Evolutionary conservation across 2,797 vertebrate species (phyloP).

Genomic region (Sebastes alutus): DNA sequence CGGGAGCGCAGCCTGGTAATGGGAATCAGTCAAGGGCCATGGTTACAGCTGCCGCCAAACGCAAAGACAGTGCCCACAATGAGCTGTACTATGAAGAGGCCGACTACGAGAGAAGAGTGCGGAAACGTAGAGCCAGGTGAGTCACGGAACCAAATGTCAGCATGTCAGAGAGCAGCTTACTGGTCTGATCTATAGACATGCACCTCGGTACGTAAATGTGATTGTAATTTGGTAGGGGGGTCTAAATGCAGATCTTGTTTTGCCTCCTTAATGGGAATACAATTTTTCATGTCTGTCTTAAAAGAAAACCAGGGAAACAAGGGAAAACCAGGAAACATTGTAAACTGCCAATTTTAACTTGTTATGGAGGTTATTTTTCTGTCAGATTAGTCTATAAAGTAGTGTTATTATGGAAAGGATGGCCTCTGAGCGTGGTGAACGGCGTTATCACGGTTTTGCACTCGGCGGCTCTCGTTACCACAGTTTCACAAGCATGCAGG

Average conservation of each 20-base stretch:
- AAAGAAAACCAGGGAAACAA: not conserved
- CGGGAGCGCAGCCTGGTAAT: constrained; percentile 73
- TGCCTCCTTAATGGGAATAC: not conserved
- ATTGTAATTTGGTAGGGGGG: not conserved
- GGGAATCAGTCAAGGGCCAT: constrained; percentile 90
- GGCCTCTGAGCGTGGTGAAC: too few species aligned
- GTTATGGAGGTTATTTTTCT: not conserved
- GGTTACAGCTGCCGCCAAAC: constrained; percentile 89
- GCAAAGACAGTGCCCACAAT: constrained; percentile 92
- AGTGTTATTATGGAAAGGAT: too few species aligned
- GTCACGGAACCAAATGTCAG: not conserved
- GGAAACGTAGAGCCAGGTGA: constrained; percentile 93
- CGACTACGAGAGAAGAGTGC: constrained; percentile 92
- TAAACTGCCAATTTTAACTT: not conserved
- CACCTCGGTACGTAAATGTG: not conserved
- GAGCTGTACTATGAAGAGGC: constrained; percentile 98
- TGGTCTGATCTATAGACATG: not conserved
- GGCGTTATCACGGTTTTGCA: too few species aligned
- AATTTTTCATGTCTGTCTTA: not conserved
- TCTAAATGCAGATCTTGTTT: not conserved
- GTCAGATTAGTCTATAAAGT: too few species aligned
- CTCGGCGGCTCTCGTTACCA: too few species aligned
- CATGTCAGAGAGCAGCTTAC: not conserved
- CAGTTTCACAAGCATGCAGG: too few species aligned
- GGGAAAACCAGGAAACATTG: not conserved